Percentiles rank a stretch among this genome's conserved stretches.
Evolutionary conservation across 2,797 vertebrate species (phyloP).

Genomic region (Siniperca obscura): DNA sequence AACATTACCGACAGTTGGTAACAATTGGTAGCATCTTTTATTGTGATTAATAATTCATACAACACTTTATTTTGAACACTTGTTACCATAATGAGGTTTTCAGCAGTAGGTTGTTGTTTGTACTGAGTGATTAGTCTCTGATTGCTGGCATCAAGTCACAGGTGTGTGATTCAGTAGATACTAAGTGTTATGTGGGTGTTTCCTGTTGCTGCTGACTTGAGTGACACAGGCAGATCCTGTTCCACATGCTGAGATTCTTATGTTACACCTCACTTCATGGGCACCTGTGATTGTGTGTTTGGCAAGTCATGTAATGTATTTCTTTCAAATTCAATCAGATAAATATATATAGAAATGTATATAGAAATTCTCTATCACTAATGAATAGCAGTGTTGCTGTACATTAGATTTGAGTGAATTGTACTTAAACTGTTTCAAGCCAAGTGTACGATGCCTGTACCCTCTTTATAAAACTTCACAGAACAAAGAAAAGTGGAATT

Average conservation of each 20-base stretch:
- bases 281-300: conserved; percentile 16
- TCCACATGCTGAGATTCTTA: background rate
- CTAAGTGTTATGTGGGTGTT: conserved; percentile 23
- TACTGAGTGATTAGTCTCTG: conserved; percentile 9
- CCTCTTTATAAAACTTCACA: conserved; percentile 24
- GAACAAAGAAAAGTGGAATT: conserved; percentile 62
- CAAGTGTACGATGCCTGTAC: background rate
- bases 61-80: background rate
- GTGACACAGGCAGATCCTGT: conserved; percentile 13
- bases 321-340: background rate
- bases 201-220: conserved; percentile 6
- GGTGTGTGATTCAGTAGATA: conserved; percentile 27
- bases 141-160: conserved; percentile 19
- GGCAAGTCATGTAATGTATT: background rate
- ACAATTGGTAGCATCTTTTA: background rate
- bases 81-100: background rate
- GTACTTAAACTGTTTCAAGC: background rate
- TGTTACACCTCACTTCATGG: background rate
- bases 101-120: conserved; percentile 14
- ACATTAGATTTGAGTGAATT: background rate
- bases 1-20: background rate
- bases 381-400: background rate
- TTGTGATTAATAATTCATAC: background rate
- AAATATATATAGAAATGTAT: background rate
- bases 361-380: too few relatives aligned